phyloP scores from a whole-genome alignment of 2,888 invertebrate species.

The Diarsia dahlii region DNA sequence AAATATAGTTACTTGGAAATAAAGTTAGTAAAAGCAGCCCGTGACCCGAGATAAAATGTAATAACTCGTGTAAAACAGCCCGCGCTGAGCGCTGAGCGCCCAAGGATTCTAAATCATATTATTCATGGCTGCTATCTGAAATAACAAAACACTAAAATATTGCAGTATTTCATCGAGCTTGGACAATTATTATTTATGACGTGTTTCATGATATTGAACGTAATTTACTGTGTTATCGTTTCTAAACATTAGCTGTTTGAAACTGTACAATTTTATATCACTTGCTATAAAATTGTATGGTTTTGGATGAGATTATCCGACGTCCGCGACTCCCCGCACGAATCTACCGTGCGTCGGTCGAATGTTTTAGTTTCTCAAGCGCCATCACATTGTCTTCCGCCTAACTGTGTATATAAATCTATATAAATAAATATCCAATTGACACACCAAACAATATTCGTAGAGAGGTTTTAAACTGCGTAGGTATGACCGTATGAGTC shows the following conservation, averaged over 20 bases:
- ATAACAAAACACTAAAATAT: conserved; percentile 23
- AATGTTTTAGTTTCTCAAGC: not conserved
- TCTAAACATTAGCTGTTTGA: conserved; percentile 7
- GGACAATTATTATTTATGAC: conserved; percentile 4
- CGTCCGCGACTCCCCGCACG: not conserved
- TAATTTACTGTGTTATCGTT: not conserved
- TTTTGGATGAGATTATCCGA: not conserved
- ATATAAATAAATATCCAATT: not conserved
- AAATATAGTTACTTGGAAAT: not conserved
- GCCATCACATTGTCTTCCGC: not conserved
- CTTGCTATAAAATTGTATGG: not conserved
- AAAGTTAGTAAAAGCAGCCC: not conserved
- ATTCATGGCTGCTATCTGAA: conserved; percentile 20
- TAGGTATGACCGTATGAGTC: not conserved
- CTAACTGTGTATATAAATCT: not conserved
- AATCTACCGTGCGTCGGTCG: not conserved
- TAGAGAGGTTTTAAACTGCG: not conserved
- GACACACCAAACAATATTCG: not conserved
- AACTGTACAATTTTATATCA: no score
- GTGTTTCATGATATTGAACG: not conserved
- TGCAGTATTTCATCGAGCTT: conserved; percentile 9
- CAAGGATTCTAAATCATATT: conserved; percentile 14
- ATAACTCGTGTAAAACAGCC: not conserved
- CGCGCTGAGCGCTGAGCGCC: not conserved
- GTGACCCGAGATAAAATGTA: not conserved